phyloP scores from a whole-genome alignment of 2,113 vertebrate species.

The Antechinus flavipes region DNA sequence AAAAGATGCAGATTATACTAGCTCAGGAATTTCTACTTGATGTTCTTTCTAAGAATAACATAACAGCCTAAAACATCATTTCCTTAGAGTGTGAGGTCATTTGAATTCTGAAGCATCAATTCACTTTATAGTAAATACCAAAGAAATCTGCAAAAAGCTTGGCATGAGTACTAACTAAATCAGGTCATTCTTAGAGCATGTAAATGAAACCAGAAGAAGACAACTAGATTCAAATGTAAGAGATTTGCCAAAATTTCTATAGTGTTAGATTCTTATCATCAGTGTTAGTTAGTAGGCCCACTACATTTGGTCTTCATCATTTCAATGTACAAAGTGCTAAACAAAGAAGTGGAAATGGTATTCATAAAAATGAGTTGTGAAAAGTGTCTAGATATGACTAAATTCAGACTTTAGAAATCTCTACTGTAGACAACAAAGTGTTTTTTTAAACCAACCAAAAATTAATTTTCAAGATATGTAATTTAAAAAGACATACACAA shows the following conservation, averaged over 20 bases:
- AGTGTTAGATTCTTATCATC: neutral
- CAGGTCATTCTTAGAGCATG: neutral
- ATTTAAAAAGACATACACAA: neutral
- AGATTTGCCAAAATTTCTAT: neutral
- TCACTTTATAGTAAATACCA: neutral
- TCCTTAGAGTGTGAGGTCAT: neutral
- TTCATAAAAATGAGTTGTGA: neutral
- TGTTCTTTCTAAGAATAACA: neutral
- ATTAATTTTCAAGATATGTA: neutral
- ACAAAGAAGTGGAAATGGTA: neutral
- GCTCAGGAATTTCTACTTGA: neutral
- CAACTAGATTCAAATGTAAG: neutral
- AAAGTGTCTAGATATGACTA: neutral
- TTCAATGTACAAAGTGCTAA: neutral
- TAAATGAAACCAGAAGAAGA: neutral
- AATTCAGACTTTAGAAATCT: neutral
- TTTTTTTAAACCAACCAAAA: neutral
- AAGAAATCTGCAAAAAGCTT: neutral
- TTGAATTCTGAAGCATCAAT: neutral
- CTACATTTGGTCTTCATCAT: neutral
- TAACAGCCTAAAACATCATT: neutral
- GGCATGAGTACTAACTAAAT: neutral
- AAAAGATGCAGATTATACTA: neutral
- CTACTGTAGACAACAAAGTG: neutral
- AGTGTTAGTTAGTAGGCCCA: neutral